Conservation (phyloP, 1,140 invertebrate genomes). For the Eueides isabella region DNA sequence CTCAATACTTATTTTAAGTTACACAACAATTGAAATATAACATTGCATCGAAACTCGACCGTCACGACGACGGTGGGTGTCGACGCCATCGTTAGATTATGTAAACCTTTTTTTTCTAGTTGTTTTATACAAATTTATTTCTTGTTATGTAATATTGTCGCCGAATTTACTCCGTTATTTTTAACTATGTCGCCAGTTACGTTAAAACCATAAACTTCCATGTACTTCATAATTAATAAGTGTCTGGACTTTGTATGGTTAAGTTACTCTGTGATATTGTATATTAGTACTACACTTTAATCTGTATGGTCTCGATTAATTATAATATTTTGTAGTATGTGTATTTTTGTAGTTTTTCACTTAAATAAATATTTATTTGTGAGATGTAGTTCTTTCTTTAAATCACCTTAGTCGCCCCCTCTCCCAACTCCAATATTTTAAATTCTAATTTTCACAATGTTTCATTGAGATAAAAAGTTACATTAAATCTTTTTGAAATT, state of each 20-base stretch:
- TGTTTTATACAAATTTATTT: background rate
- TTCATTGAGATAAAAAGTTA: background rate
- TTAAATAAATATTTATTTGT: constrained; percentile 74
- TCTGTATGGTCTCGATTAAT: constrained; percentile 49
- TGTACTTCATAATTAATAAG: constrained; percentile 30
- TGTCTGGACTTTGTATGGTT: constrained; percentile 36
- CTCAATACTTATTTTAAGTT: constrained; percentile 27
- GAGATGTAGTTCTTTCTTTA: constrained; percentile 74
- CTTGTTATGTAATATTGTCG: background rate
- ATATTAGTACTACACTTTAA: constrained; percentile 34
- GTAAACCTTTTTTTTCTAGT: background rate
- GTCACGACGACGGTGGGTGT: background rate
- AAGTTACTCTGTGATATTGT: constrained; percentile 37
- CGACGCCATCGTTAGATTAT: constrained; percentile 1
- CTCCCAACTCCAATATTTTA: constrained; percentile 24
- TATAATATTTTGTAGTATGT: constrained; percentile 49
- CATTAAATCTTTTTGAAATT: background rate
- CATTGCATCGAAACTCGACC: constrained; percentile 5
- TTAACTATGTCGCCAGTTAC: background rate
- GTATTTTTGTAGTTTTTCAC: constrained; percentile 64
- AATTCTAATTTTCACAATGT: background rate
- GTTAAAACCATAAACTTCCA: constrained; percentile 1
- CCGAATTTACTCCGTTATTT: background rate
- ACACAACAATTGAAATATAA: constrained; percentile 7
- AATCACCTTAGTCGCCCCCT: constrained; percentile 46